Base-by-base conservation (phyloP, 2,888 invertebrate species). In the Lysandra coridon region DNA sequence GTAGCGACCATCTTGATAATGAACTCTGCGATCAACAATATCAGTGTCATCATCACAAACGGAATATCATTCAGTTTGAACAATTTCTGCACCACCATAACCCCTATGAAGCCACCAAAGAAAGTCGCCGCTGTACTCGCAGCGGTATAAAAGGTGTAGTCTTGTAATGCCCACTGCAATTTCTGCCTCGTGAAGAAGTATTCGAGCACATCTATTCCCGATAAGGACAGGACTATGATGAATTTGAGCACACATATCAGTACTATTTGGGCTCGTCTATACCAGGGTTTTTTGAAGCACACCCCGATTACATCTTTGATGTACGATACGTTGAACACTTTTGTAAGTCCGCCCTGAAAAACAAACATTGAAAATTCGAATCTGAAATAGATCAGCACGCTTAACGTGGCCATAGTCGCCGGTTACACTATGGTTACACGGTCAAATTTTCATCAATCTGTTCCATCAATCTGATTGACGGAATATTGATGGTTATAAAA, bases 121-220 rank as follows among this genome's bases (percentile, higher is more conserved):
- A 95, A 83, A 30, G 95, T 83, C 14, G 95, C 92, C 1, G 95
- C 79, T 60, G 95, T 92, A 78, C 87, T 89, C 0, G 90, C 85
- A 4, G 95, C 95, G 49, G 91, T 89, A 84, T 92, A 96, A 33
- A 91, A 87, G 1, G 96, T 96, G 82, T 92, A 96, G 33, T 95
- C 89, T 49, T 93, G 86, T 49, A 96, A 89, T 33, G 95, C 91
- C 97, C 96, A 97, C 37, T 94, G 90, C 80, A 97, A 95, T 84
- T 95, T 95, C 75, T 95, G 93, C 81, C 96, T 93, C 5, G 95
- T 86, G 83, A 96, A 97, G 80, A 96, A 86, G 85, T 95, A 96
- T 77, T 92, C 91, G 33, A 96, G 90, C 30, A 87, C 84, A 1
- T 83, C 73, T 73, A 93, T 89, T 2, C 95, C 96, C 81, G 92